These are phyloP conservation scores for Erebia epiphron DNA, from an alignment of 2,888 invertebrate species.

Conservation along the genomic window DNA sequence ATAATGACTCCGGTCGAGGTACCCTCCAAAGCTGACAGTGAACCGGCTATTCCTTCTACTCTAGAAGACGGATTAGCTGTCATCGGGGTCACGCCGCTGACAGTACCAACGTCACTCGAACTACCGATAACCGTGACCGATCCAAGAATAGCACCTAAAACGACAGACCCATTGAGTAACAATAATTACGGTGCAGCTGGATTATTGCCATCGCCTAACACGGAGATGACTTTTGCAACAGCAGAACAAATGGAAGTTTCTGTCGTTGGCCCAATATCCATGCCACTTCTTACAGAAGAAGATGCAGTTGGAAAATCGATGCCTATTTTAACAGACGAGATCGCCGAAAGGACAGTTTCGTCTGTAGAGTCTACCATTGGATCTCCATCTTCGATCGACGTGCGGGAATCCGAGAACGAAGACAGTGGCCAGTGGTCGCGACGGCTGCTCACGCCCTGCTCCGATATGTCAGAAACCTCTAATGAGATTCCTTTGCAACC, in stretches of 20 bases:
- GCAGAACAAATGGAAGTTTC: constrained; percentile 62
- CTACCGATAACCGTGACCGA: constrained; percentile 90
- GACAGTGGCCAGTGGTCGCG: constrained; percentile 61
- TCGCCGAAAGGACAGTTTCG: constrained; percentile 56
- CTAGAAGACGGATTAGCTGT: constrained; percentile 83
- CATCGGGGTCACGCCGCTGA: constrained; percentile 81
- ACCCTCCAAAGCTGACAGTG: constrained; percentile 79
- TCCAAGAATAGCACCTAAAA: constrained; percentile 86
- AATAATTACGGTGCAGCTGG: constrained; percentile 53
- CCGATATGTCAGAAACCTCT: constrained; percentile 68
- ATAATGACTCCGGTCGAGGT: constrained; percentile 92
- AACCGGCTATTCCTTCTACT: constrained; percentile 59
- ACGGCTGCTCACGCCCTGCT: constrained; percentile 64
- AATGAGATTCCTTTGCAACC: constrained; percentile 74
- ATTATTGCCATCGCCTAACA: constrained; percentile 61
- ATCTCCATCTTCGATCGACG: constrained; percentile 59
- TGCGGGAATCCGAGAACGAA: constrained; percentile 59
- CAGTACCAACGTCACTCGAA: constrained; percentile 87
- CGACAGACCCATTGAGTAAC: constrained; percentile 66
- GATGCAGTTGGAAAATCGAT: constrained; percentile 62
- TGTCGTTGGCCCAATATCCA: constrained; percentile 73
- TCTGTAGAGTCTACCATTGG: constrained; percentile 59
- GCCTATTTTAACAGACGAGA: constrained; percentile 73
- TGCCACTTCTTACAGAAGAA: constrained; percentile 84
- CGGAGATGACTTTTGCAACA: constrained; percentile 62